Conservation (phyloP, 2,113 vertebrate genomes). For the Smithornis capensis region DNA sequence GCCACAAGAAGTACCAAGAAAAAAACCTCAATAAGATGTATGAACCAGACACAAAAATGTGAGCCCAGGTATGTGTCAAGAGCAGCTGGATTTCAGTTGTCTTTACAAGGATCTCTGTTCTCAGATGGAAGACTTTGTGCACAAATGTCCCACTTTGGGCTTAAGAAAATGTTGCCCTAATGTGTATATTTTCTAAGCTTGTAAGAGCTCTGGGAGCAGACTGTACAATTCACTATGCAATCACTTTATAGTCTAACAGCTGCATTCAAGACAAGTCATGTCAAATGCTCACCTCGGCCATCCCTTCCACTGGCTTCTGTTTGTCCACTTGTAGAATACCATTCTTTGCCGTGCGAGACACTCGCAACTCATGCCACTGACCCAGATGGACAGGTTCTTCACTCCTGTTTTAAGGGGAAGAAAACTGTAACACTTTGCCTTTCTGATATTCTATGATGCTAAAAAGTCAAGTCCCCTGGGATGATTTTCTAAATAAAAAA, state of each 20-base stretch:
- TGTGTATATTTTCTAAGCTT: rapidly evolving
- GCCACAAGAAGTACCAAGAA: not conserved
- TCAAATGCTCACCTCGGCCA: slow-evolving; percentile 82
- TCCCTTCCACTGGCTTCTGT: slow-evolving; percentile 85
- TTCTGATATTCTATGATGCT: not conserved
- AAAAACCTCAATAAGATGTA: not conserved
- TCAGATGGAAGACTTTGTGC: not conserved
- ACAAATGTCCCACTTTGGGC: not conserved
- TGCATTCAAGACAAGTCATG: not conserved
- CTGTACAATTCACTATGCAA: not conserved
- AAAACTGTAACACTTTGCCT: not conserved
- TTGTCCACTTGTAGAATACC: slow-evolving; percentile 92
- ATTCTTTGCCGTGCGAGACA: slow-evolving; percentile 91
- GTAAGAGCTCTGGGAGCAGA: not conserved
- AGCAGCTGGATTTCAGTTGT: not conserved
- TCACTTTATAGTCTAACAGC: not conserved
- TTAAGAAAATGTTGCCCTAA: not conserved
- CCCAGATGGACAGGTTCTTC: slow-evolving; percentile 82
- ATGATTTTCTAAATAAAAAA: not conserved
- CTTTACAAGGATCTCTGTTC: not conserved
- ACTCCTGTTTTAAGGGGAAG: slow-evolving; percentile 76
- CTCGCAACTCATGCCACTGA: slow-evolving; percentile 88
- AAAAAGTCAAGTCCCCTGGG: not conserved
- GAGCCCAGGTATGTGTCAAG: not conserved
- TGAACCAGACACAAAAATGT: not conserved